These are phyloP conservation scores for Eubucco bourcierii DNA, from an alignment of 2,113 vertebrate genomes.

Conservation along the genomic window DNA sequence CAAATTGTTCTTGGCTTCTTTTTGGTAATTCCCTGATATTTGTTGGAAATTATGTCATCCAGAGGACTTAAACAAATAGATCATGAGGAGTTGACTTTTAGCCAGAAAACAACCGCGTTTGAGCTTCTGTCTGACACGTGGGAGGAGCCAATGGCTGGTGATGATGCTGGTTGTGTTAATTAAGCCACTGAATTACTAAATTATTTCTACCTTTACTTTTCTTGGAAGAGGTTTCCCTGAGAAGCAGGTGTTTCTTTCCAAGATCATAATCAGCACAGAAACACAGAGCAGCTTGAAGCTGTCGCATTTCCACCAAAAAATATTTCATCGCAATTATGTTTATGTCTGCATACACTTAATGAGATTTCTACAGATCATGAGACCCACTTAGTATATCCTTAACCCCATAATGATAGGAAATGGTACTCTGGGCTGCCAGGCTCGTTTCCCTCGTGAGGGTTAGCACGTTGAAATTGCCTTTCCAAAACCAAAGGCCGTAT, in stretches of 20 bases:
- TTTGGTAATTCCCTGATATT: constrained; percentile 6
- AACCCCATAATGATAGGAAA: constrained; percentile 54
- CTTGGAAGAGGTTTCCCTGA: constrained; percentile 24
- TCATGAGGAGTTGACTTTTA: background rate
- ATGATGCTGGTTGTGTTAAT: background rate
- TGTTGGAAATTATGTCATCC: background rate
- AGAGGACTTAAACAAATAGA: background rate
- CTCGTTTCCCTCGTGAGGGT: constrained; percentile 9
- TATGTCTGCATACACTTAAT: constrained; percentile 34
- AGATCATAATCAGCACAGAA: constrained; percentile 18
- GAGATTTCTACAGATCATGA: constrained; percentile 52
- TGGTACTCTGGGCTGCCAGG: background rate
- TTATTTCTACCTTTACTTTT: background rate
- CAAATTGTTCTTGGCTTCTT: background rate
- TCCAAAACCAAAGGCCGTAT: constrained; percentile 24
- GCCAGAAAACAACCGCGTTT: background rate
- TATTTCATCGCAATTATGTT: constrained; percentile 40
- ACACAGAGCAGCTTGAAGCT: background rate
- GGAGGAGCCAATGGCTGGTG: background rate
- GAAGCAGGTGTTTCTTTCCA: constrained; percentile 50
- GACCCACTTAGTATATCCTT: constrained; percentile 36
- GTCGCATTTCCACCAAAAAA: constrained; percentile 23
- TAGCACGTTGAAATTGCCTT: constrained; percentile 12
- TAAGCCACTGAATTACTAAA: background rate
- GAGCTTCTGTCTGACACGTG: background rate